Evolutionary conservation across 2,113 vertebrate species (phyloP), one percentile per base, ranked within the genome.

Genomic region (Leptodactylus fuscus): DNA sequence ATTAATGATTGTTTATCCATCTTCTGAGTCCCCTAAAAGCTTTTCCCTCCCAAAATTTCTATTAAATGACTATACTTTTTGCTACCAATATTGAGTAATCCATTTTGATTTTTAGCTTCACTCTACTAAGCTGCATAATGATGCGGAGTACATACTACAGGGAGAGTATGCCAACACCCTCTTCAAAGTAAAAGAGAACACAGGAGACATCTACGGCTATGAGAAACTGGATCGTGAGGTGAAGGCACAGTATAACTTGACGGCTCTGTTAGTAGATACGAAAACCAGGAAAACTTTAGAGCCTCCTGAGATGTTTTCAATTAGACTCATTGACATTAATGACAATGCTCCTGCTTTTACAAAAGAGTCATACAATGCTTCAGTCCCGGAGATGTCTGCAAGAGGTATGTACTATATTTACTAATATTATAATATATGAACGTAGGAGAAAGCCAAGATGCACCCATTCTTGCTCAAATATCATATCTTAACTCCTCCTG

Each of bases 291-390:
- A 2, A 16, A 22, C 91, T n/a, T 85, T 98, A 51, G 97, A 98
- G 16, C 70, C 90, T 0, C 87, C 94, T 0, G 95, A 95, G 11
- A 88, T 87, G 0, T 99, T 99, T 89, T 89, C 89, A 0, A 93
- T 99, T 82, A 94, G 95, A 36, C 95, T 99, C 18, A 91, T 91
- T 0, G 98, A 99, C 1, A 90, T 99, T 73, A 99, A 99, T 1
- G 98, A 99, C 92, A 96, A 99, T 7, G 91, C 9, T 2, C 98
- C 98, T 0, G 90, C 95, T 55, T 99, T 99, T 87, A 89, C 91
- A 0, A 89, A 87, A 55, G 87, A 77, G 5, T 7, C 92, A 2
- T 95, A 92, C 88, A 96, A 95, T 0, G 96, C 93, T 0, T 96
- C 96, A 1, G 93, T 99, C 15, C 89, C 87, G 1, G 98, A 99